Evolutionary conservation across 2,113 vertebrate species (phyloP).

Genomic region (Cephalopterus ornatus): DNA sequence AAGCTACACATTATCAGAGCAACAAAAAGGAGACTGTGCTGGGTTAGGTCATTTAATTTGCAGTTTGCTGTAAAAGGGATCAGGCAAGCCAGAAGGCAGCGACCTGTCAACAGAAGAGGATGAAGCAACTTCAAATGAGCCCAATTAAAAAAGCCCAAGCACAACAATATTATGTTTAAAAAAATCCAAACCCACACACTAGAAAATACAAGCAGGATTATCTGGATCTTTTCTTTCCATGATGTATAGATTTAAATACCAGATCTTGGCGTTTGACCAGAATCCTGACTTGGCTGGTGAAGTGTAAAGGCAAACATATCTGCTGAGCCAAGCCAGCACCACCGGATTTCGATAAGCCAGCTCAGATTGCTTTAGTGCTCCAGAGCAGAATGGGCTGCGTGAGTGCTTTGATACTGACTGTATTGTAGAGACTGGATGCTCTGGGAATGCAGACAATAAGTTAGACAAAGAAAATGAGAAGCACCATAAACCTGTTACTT

Average conservation of each 20-base stretch:
- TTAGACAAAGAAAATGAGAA: neutral
- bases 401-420: neutral
- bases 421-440: neutral
- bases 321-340: constrained; percentile 2
- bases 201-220: neutral
- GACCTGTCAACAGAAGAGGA: neutral
- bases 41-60: constrained; percentile 39
- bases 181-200: neutral
- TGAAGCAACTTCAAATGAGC: constrained; percentile 9
- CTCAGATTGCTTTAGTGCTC: neutral
- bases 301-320: neutral
- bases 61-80: constrained; percentile 21
- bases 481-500: neutral
- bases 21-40: neutral
- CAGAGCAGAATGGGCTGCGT: neutral
- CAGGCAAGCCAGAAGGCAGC: neutral
- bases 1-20: constrained; percentile 18
- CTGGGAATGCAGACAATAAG: neutral
- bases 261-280: neutral
- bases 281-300: neutral
- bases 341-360: neutral
- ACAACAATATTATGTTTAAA: neutral
- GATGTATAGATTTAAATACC: neutral
- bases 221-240: neutral
- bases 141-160: neutral